Base-by-base conservation (phyloP, 2,797 vertebrate genomes). In the Phataginus tricuspis region DNA sequence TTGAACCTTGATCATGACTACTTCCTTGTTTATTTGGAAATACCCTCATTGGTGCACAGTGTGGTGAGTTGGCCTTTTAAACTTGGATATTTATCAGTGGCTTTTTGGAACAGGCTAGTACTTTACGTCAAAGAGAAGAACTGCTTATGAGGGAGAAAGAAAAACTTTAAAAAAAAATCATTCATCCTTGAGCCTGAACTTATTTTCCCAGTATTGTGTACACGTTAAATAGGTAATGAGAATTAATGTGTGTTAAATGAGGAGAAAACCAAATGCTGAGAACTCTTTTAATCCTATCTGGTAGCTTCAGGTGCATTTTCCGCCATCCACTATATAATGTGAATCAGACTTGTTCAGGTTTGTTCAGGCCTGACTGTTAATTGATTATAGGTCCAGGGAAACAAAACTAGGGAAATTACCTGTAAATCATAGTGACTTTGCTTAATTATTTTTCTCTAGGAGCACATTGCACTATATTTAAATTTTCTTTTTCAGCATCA, bases 1-100 rank as follows among this genome's bases (percentile, higher is more conserved):
- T 97, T 95, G 80, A 97, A 88, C 69, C 49, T 93, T 79, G 90
- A 85, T 93, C 90, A 96, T 90, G 49, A 53, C 3, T 92, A 79
- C 51, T 92, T 93, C 57, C 63, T 29, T 96, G 77, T 61, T 91
- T 77, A 93, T 94, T 96, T 97, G 86, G 78, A 97, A 90, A 86
- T 29, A 25, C 34, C 61, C 18, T 71, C 34, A 75, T 75, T 94
- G 85, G 31, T 39, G 66, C 15, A n/a, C 19, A 88, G n/a, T 91
- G 5, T 90, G 45, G 66, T 63, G 57, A 91, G 63, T 80, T 96
- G 49, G 34, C 39, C 64, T 82, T 89, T 95, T 89, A 84, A 92
- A 84, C 61, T 83, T 94, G 87, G 25, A 64, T 95, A 64, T 80
- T 96, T 96, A 72, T 90, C 79, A 86, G 2, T 92, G 37, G 29